Conservation (phyloP, 1,140 invertebrate species). For the Dinothrombium tinctorium region DNA sequence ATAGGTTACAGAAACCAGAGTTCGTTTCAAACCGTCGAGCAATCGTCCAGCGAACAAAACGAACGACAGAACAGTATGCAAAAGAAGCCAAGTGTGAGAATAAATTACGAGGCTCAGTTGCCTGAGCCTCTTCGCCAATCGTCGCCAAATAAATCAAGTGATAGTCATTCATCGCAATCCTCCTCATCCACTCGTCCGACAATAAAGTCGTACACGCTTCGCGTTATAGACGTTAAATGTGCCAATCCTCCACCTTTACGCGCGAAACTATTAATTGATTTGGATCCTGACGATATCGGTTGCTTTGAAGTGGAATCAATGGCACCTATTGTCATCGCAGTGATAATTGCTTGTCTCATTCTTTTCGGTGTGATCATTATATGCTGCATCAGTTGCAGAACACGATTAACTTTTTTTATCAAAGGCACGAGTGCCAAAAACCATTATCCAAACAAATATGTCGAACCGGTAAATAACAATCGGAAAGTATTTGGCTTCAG, state of each 20-base stretch:
- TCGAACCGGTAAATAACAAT: too few relatives aligned
- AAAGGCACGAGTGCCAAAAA: conserved; percentile 2
- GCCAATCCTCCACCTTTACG: not conserved
- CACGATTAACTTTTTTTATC: conserved; percentile 1
- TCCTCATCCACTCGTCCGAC: not conserved
- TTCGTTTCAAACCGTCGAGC: not conserved
- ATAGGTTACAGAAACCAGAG: not conserved
- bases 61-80: not conserved
- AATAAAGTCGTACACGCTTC: not conserved
- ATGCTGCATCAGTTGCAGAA: not conserved
- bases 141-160: too few relatives aligned
- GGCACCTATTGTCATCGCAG: not conserved
- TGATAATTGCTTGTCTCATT: not conserved
- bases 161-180: not conserved
- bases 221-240: not conserved
- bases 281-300: not conserved
- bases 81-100: too few relatives aligned
- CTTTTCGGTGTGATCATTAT: not conserved
- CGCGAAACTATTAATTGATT: not conserved
- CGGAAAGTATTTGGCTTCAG: too few relatives aligned
- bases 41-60: not conserved
- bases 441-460: too few relatives aligned
- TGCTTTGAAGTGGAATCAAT: conserved; percentile 1
- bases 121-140: too few relatives aligned
- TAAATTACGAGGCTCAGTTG: too few relatives aligned